These are phyloP conservation scores for Leistus spinibarbis DNA, from an alignment of 2,888 invertebrate genomes.

Conservation along the genomic window DNA sequence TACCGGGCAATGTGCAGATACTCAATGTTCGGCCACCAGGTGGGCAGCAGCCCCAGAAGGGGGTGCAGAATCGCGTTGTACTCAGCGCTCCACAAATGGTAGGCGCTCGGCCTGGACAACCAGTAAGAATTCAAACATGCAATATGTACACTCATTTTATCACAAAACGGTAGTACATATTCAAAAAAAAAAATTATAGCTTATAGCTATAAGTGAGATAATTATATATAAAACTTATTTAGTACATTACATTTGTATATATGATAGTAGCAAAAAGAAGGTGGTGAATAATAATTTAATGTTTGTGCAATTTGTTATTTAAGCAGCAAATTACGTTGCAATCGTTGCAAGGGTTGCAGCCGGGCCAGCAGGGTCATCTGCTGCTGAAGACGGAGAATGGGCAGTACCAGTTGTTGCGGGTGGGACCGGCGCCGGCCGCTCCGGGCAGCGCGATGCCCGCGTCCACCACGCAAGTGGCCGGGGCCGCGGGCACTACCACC, in stretches of 20 bases:
- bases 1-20: slow-evolving; percentile 81
- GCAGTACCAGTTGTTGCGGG: slow-evolving; percentile 90
- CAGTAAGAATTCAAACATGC: slow-evolving; percentile 73
- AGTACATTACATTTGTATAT: too few species aligned
- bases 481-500: slow-evolving; percentile 67
- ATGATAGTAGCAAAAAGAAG: neutral
- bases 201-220: too few species aligned
- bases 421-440: slow-evolving; percentile 78
- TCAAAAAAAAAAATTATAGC: too few species aligned
- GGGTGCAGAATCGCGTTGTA: slow-evolving; percentile 81
- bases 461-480: slow-evolving; percentile 64
- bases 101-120: slow-evolving; percentile 79
- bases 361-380: slow-evolving; percentile 87
- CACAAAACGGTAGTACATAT: too few species aligned
- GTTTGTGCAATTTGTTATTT: neutral
- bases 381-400: slow-evolving; percentile 97
- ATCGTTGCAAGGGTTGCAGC: slow-evolving; percentile 83
- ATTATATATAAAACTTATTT: too few species aligned
- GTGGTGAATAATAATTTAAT: neutral
- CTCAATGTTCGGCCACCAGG: slow-evolving; percentile 83
- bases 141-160: too few species aligned
- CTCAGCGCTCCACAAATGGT: slow-evolving; percentile 83
- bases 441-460: slow-evolving; percentile 57
- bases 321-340: slow-evolving; percentile 79
- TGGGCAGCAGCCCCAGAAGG: slow-evolving; percentile 75